These are phyloP conservation scores for Hestina assimilis DNA, from an alignment of 1,140 invertebrate species.

Conservation along the genomic window DNA sequence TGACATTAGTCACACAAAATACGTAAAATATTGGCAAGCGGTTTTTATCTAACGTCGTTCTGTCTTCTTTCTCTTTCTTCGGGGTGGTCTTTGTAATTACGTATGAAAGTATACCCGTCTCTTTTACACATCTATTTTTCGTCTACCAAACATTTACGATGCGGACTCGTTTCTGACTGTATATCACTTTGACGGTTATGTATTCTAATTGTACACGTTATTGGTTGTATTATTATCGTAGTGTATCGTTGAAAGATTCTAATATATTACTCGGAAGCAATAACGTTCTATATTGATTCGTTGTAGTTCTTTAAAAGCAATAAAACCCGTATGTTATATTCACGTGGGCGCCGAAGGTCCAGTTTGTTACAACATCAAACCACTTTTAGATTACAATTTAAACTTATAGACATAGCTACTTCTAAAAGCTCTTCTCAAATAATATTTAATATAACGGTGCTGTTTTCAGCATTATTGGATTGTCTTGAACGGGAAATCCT, in stretches of 20 bases:
- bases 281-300: slow-evolving; percentile 4
- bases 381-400: too few species aligned
- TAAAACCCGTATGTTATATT: not conserved
- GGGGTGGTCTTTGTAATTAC: slow-evolving; percentile 53
- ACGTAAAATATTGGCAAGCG: too few species aligned
- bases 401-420: too few species aligned
- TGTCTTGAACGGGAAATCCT: too few species aligned
- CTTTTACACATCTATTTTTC: not conserved
- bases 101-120: not conserved
- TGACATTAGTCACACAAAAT: too few species aligned
- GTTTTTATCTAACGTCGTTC: too few species aligned
- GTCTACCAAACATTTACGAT: not conserved
- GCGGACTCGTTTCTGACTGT: not conserved
- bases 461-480: too few species aligned
- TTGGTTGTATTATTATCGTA: not conserved
- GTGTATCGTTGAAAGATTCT: not conserved
- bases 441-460: too few species aligned
- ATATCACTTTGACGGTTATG: slow-evolving; percentile 1
- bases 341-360: not conserved
- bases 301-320: not conserved
- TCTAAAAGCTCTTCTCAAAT: too few species aligned
- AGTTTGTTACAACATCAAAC: not conserved
- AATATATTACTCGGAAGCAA: not conserved
- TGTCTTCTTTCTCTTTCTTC: too few species aligned
- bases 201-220: not conserved